Base-by-base conservation (phyloP, 2,797 vertebrate species). In the Lepus townsendii region DNA sequence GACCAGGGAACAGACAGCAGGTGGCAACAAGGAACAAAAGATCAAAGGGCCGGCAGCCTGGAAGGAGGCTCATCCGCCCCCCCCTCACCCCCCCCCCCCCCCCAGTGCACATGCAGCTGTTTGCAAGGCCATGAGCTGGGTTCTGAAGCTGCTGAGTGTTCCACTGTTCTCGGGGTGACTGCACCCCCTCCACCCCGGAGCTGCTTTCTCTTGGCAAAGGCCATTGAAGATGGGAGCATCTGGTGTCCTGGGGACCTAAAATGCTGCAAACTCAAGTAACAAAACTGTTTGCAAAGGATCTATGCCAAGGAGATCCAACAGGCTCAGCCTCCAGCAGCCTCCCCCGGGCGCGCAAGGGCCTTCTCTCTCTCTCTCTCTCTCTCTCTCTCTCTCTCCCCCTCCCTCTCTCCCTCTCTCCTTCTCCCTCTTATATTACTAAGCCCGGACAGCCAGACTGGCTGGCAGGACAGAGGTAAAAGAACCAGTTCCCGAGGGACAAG, bases 11-110 rank as follows among this genome's bases (percentile, higher is more conserved):
- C 50, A 35, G 94, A 93, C 88, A 26, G 50, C 19, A 72, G 83
- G 94, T 90, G 97, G 93, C 89, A 65, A 96, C 42, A 54, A 92
- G 95, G 94, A 95, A 92, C 92, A 68, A 96, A 95, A 85, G 19
- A 83, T 16, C 47, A 77, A 71, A 76, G 91, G 57, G 14, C 86
- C 42, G 22, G 47, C 16, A 38, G 63, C 24, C 68, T 72, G 52
- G 54, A 47, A 77, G 76, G 62, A 82, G 69, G 8, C 11, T 57
- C 17, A 11, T 54, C 54, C 52, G 26, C 50, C n/a, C 9, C 27
- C 14, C 26, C 30, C 19, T 57, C 35, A 3, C 35, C 17, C 13
- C 17, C 54, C 17, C 14, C 13, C 14, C 14, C 14, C 54, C 50
- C 38, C 17, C 22, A 66, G 35, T 4, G 26, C 13, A 76, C 5